Evolutionary conservation across 2,888 invertebrate genomes (phyloP).

Genomic region (Tetragnatha montana): DNA sequence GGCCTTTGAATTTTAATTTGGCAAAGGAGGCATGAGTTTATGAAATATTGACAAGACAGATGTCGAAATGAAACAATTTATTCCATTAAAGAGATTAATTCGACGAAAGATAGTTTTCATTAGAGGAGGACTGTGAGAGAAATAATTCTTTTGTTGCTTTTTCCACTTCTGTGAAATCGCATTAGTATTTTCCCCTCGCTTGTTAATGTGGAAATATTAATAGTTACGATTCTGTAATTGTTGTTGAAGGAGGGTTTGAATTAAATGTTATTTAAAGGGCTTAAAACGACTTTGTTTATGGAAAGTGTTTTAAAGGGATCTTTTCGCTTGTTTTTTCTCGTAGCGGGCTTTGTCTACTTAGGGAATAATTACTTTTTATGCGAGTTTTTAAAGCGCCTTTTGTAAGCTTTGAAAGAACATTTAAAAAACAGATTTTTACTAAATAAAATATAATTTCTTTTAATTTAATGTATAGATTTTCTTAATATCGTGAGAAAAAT

Average conservation of each 20-base stretch:
- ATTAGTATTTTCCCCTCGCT: not conserved
- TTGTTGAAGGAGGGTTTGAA: not conserved
- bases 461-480: too few relatives aligned
- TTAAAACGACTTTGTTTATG: not conserved
- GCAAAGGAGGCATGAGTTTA: not conserved
- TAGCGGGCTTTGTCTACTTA: too few relatives aligned
- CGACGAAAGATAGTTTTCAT: not conserved
- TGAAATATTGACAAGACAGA: slow-evolving; percentile 2
- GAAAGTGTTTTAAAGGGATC: not conserved
- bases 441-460: too few relatives aligned
- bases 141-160: not conserved
- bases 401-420: not conserved
- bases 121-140: not conserved
- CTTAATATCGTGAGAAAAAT: too few relatives aligned
- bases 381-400: not conserved
- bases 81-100: not conserved
- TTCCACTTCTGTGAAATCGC: not conserved
- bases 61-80: slow-evolving; percentile 14
- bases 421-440: too few relatives aligned
- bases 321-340: not conserved
- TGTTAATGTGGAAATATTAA: not conserved
- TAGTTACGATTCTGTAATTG: not conserved
- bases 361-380: not conserved
- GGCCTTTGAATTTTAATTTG: slow-evolving; percentile 27
- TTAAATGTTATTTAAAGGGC: not conserved